Evolutionary conservation across 1,140 invertebrate genomes (phyloP).

Genomic region (Paracyclopina nana): DNA sequence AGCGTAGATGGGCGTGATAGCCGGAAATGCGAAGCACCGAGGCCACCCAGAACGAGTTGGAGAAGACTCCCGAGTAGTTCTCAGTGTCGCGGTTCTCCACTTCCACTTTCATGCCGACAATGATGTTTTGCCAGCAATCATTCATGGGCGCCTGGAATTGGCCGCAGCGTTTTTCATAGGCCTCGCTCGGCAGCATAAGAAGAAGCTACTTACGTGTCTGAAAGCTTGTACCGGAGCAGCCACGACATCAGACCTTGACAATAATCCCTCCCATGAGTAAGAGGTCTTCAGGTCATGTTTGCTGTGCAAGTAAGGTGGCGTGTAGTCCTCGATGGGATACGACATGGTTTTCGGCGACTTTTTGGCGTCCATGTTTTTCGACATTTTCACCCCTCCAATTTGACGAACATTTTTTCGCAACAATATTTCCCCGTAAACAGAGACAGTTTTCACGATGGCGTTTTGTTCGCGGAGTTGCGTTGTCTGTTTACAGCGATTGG

Average conservation of each 20-base stretch:
- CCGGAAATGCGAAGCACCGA: slow-evolving; percentile 64
- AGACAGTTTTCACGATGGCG: too few relatives aligned
- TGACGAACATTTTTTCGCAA: too few relatives aligned
- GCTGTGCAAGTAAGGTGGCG: neutral
- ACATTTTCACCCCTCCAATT: too few relatives aligned
- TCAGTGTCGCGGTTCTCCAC: slow-evolving; percentile 20
- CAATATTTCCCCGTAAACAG: too few relatives aligned
- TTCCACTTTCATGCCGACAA: slow-evolving; percentile 61
- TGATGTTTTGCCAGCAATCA: slow-evolving; percentile 80
- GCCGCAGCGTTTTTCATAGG: neutral
- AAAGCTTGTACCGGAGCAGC: slow-evolving; percentile 76
- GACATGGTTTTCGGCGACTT: too few relatives aligned
- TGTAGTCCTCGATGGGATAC: slow-evolving; percentile 15
- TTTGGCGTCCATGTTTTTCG: too few relatives aligned
- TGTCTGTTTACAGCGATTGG: too few relatives aligned
- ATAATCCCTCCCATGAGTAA: slow-evolving; percentile 44
- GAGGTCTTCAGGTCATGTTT: slow-evolving; percentile 22
- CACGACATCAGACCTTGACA: slow-evolving; percentile 49
- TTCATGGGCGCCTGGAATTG: slow-evolving; percentile 56
- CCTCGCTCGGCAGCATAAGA: neutral
- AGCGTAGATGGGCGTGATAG: slow-evolving; percentile 42
- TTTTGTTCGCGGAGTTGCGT: too few relatives aligned
- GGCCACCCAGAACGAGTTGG: slow-evolving; percentile 83
- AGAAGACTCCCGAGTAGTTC: slow-evolving; percentile 47
- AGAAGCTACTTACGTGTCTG: slow-evolving; percentile 49